phyloP scores from a whole-genome alignment of 1,140 invertebrate species.

The Lasioglossum albipes region DNA sequence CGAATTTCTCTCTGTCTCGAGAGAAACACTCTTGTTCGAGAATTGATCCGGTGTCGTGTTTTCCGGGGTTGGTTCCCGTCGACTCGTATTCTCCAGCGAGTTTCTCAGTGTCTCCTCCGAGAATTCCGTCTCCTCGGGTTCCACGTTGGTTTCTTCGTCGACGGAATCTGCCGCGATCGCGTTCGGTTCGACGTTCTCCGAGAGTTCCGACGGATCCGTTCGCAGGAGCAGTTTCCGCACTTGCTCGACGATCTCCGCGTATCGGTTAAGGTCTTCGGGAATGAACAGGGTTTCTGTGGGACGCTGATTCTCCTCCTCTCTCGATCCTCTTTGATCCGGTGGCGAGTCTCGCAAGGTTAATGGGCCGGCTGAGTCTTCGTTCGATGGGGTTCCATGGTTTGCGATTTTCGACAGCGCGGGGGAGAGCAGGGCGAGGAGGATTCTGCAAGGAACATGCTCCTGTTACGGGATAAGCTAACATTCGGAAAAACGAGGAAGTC shows the following conservation, averaged over 20 bases:
- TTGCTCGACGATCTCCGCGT: conserved; percentile 6
- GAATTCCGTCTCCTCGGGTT: not conserved
- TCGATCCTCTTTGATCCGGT: not conserved
- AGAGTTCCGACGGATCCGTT: not conserved
- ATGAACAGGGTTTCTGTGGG: conserved; percentile 22
- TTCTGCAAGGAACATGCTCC: conserved; percentile 21
- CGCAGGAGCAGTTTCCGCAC: conserved; percentile 6
- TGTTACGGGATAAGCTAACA: no score
- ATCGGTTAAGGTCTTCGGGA: conserved; percentile 6
- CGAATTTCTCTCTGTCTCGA: not conserved
- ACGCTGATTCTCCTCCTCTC: no score
- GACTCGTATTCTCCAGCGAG: no score
- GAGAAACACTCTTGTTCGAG: not conserved
- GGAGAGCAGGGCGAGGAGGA: conserved; percentile 50
- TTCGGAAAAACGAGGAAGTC: no score
- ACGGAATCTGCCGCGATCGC: conserved; percentile 8
- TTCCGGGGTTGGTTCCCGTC: not conserved
- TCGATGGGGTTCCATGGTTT: not conserved
- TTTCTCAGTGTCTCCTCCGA: not conserved
- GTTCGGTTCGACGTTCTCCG: not conserved
- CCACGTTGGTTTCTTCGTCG: not conserved
- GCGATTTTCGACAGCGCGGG: conserved; percentile 9
- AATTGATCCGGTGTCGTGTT: not conserved
- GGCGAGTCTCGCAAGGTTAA: not conserved
- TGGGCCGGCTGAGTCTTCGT: not conserved